Conservation (phyloP, 2,113 vertebrate species). For the Rissa tridactyla region DNA sequence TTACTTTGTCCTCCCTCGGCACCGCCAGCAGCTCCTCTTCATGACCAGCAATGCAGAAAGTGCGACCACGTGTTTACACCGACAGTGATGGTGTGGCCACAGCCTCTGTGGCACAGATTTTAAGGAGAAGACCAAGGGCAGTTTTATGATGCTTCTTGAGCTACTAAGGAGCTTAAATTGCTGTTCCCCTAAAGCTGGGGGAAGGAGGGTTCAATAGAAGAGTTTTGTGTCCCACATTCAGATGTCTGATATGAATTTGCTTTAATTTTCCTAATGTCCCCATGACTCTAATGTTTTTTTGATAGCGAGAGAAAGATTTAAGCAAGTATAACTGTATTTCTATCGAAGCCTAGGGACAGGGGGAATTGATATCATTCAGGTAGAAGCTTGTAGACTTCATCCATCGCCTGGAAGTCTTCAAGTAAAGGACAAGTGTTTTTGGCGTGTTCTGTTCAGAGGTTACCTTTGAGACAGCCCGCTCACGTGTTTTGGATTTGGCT, state of each 20-base stretch:
- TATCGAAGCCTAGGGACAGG: neutral
- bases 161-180: neutral
- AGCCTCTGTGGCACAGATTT: neutral
- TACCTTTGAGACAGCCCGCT: neutral
- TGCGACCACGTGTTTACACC: rapidly evolving
- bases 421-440: neutral
- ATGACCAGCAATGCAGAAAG: rapidly evolving
- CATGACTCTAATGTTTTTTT: neutral
- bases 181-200: neutral
- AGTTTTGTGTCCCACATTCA: neutral
- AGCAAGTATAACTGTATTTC: neutral
- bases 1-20: rapidly evolving
- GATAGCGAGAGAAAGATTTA: neutral
- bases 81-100: neutral
- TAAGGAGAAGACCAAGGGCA: neutral
- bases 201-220: neutral
- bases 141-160: neutral
- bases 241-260: neutral
- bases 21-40: neutral
- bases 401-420: neutral
- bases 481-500: neutral
- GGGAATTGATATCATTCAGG: neutral
- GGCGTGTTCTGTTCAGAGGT: neutral
- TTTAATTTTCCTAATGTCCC: neutral
- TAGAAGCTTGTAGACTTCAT: neutral